Evolutionary conservation across 2,113 vertebrate species (phyloP), one percentile per base, ranked within the genome.

Genomic region (Limanda limanda): DNA sequence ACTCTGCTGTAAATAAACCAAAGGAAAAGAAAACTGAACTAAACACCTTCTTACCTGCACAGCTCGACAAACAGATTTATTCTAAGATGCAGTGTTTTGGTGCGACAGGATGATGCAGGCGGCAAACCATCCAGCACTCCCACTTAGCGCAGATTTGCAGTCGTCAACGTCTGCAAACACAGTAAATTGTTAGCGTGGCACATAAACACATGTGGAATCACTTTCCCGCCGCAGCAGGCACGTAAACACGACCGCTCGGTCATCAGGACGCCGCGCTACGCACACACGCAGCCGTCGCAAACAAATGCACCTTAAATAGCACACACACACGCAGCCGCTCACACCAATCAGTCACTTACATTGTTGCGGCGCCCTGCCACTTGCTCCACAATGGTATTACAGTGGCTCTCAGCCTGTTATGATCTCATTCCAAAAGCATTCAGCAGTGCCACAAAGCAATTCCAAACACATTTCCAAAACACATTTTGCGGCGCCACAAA

Each of bases 401-500:
- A 82, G 78, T 72, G 75, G 83, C 89, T 91, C 88, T 84, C 84
- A 86, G 83, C 84, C 88, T 90, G 86, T 93, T 91, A 91, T 89
- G 85, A 89, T 88, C 88, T 91, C 89, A 89, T 92, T 92, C 89
- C 86, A 86, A 76, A 84, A 84, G 85, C 89, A 82, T 92, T 91
- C 87, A 87, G 82, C 87, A 68, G 66, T 72, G 88, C 86, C 84
- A 90, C 89, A 81, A 88, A 91, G 92, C 92, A 93, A 92, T 93
- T 90, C 89, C 90, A 91, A 89, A 90, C 90, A 90, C 89, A 91
- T 91, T 92, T 91, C 89, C 90, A 83, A 91, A 88, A 86, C 81
- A 88, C 87, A 91, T 92, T 90, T 84, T 79, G 83, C 88, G 42
- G 85, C 73, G 71, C 84, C 88, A 87, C 87, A 91, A 92, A 90